Evolutionary conservation across 2,888 invertebrate genomes (phyloP), one percentile per base, ranked within the genome.

Genomic region (Crematogaster levior): DNA sequence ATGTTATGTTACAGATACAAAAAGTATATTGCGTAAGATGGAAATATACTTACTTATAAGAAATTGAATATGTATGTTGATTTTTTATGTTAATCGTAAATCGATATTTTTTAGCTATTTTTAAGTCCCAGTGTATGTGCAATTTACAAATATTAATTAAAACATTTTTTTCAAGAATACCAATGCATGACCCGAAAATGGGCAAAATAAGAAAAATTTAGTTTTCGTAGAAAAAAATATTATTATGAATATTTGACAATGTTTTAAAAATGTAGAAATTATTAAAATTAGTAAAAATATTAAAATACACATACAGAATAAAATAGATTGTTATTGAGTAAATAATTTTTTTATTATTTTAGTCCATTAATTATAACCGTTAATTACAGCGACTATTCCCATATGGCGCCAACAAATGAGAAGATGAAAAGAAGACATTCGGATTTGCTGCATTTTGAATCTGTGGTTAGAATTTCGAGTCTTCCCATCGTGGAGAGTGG

Each of bases 401-500:
- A 84, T 80, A 94, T 94, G 94, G 89, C 93, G 46, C 90, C 89
- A 72, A 82, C 89, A 21, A 90, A 85, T 34, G 79, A n/a, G n/a
- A n/a, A n/a, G n/a, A n/a, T 84, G 21, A 92, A 85, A 70, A 91
- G 91, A 68, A 89, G 92, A 51, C 91, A 93, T 81, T 86, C 93
- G 21, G 91, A 94, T 68, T 85, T 96, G 85, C 95, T 96, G 74
- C 96, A 95, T 88, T 94, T 98, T 94, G 96, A 97, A 94, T 97
- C 97, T 80, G 96, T 98, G 18, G 96, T 96, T 65, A 95, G 98
- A 86, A 96, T 98, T 61, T 96, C 96, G 15, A 97, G 96, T 87
- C 96, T 98, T 66, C 98, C 98, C 0, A 96, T 98, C 80, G 97
- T 98, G n/a, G 97, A 97, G 92, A 96, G 97, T 51, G 96, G 98